These are phyloP conservation scores for Erpetoichthys calabaricus DNA, from an alignment of 2,797 vertebrate species.

Conservation along the genomic window DNA sequence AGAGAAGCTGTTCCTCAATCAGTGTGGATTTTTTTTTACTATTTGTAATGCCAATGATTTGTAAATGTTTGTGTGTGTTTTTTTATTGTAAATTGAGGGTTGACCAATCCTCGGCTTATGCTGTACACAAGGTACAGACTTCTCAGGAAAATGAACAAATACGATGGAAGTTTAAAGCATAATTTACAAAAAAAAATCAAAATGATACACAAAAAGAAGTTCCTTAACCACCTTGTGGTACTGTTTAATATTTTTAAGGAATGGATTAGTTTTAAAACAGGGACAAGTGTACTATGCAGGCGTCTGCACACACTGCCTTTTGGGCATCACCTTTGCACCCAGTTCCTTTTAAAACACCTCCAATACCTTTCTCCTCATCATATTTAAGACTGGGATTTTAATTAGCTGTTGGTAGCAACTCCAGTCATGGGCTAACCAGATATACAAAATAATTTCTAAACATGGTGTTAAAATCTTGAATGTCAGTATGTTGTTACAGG, in stretches of 20 bases:
- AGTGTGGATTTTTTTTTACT: not conserved
- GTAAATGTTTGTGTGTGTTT: constrained; percentile 23
- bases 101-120: constrained; percentile 39
- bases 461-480: too few species aligned
- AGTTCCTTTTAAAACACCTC: not conserved
- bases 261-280: not conserved
- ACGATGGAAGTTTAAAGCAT: constrained; percentile 11
- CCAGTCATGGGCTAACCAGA: too few species aligned
- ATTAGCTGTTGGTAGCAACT: too few species aligned
- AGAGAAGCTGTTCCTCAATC: constrained; percentile 1
- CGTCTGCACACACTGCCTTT: not conserved
- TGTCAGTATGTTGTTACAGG: too few species aligned
- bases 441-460: too few species aligned
- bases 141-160: constrained; percentile 64
- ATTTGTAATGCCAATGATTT: constrained; percentile 19
- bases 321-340: not conserved
- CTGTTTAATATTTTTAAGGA: not conserved
- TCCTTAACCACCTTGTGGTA: constrained; percentile 8
- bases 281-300: not conserved
- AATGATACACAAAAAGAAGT: constrained; percentile 17
- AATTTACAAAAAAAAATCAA: constrained; percentile 8
- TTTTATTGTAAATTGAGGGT: constrained; percentile 44
- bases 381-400: too few species aligned
- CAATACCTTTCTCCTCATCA: too few species aligned
- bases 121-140: constrained; percentile 49